Conservation (phyloP, 2,888 invertebrate genomes). For the Dicranocentrus wangi region DNA sequence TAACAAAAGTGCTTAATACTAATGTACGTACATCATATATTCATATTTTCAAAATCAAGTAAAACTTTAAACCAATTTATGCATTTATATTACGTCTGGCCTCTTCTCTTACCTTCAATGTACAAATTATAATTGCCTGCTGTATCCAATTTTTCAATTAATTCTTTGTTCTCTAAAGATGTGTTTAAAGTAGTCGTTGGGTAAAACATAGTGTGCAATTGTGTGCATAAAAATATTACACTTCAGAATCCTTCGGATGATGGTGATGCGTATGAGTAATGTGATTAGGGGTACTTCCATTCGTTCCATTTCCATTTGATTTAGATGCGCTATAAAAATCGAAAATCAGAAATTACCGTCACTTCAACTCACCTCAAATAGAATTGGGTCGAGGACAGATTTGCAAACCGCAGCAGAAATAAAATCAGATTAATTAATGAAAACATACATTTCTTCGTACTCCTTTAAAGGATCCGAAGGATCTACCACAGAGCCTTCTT, state of each 20-base stretch:
- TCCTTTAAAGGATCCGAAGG: slow-evolving; percentile 15
- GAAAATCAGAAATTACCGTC: neutral
- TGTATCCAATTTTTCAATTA: no score
- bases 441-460: slow-evolving; percentile 34
- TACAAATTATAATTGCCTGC: no score
- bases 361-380: neutral
- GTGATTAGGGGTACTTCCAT: slow-evolving; percentile 24
- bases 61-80: no score
- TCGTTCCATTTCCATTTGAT: slow-evolving; percentile 53
- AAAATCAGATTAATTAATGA: neutral
- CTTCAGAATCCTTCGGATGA: slow-evolving; percentile 54
- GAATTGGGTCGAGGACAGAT: no score
- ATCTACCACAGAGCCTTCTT: slow-evolving; percentile 28
- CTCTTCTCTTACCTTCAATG: no score
- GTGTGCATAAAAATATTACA: slow-evolving; percentile 25
- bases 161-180: no score
- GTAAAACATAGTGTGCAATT: neutral
- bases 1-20: no score
- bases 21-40: no score
- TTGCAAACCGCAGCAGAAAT: no score
- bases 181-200: neutral
- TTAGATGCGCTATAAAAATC: slow-evolving; percentile 37
- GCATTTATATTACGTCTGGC: no score
- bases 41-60: no score
- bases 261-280: slow-evolving; percentile 42